A percentile compares a stretch with the other conserved stretches of the same genome.
These are phyloP conservation scores for Rhagoletis pomonella DNA, from an alignment of 1,140 invertebrate species.

Conservation along the genomic window DNA sequence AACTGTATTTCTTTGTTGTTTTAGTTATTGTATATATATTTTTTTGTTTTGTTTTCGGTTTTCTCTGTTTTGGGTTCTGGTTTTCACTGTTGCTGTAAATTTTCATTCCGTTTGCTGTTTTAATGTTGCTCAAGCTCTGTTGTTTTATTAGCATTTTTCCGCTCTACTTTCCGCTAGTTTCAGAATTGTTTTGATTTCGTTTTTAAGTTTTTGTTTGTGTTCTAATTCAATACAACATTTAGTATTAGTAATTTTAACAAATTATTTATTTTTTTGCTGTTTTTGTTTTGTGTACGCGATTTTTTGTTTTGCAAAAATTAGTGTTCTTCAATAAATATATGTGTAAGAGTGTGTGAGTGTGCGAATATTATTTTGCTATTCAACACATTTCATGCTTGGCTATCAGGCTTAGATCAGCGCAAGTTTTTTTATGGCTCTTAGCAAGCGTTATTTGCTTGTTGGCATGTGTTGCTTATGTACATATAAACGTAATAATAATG, in stretches of 20 bases:
- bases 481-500: no score
- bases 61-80: neutral
- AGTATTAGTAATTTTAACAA: slow-evolving; percentile 51
- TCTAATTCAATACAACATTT: slow-evolving; percentile 49
- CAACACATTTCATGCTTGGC: no score
- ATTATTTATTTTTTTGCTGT: neutral
- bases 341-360: neutral
- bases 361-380: neutral
- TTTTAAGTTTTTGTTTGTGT: slow-evolving; percentile 20
- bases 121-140: neutral
- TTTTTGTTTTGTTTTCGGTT: neutral
- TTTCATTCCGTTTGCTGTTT: neutral
- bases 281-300: neutral
- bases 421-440: neutral
- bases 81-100: slow-evolving; percentile 4
- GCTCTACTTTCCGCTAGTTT: neutral
- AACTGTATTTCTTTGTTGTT: neutral
- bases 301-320: neutral
- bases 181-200: neutral
- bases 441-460: neutral
- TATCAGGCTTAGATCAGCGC: neutral
- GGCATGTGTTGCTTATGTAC: neutral
- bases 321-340: neutral
- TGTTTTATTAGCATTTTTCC: neutral
- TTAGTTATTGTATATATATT: neutral